Percentiles rank a stretch among this genome's conserved stretches.
These are phyloP conservation scores for Perodicticus potto DNA, from an alignment of 2,797 vertebrate species.

Conservation along the genomic window DNA sequence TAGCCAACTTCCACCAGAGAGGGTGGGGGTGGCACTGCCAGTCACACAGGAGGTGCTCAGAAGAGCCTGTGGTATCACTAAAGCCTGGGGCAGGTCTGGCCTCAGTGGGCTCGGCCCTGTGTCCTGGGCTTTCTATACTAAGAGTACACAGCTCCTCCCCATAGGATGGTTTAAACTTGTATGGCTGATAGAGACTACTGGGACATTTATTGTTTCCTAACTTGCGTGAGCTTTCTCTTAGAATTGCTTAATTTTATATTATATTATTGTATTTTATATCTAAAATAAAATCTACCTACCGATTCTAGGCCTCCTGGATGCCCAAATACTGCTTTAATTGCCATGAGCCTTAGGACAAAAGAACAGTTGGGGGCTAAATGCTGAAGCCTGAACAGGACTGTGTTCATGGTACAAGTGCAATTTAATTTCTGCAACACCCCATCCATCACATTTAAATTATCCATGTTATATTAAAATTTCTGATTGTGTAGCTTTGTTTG, in stretches of 20 bases:
- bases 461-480: conserved; percentile 54
- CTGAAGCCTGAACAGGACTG: not conserved
- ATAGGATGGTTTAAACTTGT: not conserved
- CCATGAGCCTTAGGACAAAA: conserved; percentile 33
- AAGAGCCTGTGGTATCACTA: not conserved
- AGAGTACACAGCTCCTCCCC: not conserved
- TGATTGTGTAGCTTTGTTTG: conserved; percentile 39
- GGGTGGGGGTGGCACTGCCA: not conserved
- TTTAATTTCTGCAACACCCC: conserved; percentile 61
- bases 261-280: not conserved
- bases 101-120: not conserved
- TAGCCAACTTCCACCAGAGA: not conserved
- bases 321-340: conserved; percentile 23
- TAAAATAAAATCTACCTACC: not conserved
- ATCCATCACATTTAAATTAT: conserved; percentile 75
- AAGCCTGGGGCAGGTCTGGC: not conserved
- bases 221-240: not conserved
- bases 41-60: not conserved
- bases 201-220: conserved; percentile 5
- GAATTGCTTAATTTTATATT: not conserved
- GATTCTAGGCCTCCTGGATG: conserved; percentile 13
- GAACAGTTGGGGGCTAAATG: not conserved
- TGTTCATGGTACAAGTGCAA: not conserved
- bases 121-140: not conserved
- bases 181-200: not conserved